Evolutionary conservation across 2,113 vertebrate species (phyloP).

Genomic region (Cephalophus harveyi): DNA sequence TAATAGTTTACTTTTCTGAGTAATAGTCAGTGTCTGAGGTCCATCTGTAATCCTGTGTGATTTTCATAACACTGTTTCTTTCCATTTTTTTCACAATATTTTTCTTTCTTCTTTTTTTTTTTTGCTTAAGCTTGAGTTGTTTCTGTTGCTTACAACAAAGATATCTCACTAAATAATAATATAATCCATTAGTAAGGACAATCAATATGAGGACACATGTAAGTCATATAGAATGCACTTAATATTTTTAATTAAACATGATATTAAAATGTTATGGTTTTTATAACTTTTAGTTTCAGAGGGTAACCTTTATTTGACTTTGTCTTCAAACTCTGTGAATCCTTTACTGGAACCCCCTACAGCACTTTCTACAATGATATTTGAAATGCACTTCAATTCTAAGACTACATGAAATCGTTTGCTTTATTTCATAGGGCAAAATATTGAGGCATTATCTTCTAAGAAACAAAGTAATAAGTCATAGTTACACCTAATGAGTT

Average conservation of each 20-base stretch:
- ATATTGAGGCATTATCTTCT: background rate
- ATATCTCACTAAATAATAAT: conserved; percentile 1
- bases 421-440: conserved; percentile 21
- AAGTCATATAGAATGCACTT: background rate
- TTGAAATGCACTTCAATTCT: conserved; percentile 1
- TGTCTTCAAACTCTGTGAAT: conserved; percentile 18
- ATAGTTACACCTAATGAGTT: conserved; percentile 52
- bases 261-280: background rate
- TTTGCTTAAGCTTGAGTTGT: background rate
- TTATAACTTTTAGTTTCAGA: conserved; percentile 5
- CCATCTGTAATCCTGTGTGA: background rate
- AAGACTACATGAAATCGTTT: conserved; percentile 36
- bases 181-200: background rate
- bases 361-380: conserved; percentile 15
- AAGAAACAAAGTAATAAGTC: conserved; percentile 51
- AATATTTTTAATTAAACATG: conserved; percentile 16
- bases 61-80: background rate
- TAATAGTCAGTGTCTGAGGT: background rate
- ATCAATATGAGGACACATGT: background rate
- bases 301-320: background rate
- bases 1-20: background rate
- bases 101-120: background rate
- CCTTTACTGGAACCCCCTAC: background rate
- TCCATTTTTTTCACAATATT: background rate
- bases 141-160: background rate